Evolutionary conservation across 2,888 invertebrate species (phyloP), one percentile per base, ranked within the genome.

Genomic region (Marronus borbonicus): DNA sequence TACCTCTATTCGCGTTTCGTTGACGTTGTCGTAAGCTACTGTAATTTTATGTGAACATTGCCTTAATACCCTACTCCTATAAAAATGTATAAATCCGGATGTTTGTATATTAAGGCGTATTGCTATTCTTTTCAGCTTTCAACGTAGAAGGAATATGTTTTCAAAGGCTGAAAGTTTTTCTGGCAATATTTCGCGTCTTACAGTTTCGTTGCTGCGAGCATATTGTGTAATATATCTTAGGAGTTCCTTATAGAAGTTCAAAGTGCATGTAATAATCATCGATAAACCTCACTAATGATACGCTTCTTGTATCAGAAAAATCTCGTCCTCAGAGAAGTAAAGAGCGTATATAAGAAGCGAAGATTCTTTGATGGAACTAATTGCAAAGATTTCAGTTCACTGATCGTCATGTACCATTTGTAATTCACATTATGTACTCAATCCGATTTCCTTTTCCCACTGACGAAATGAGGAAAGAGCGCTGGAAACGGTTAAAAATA

Each of bases 201-300:
- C 65, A 39, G 2, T 39, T 66, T 69, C 7, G 44, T 10, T 31
- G 12, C 17, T 36, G 5, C 5, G 10, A 8, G 50, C 28, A 24
- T 69, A 28, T 24, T 50, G 20, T 24, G 28, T 17, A 68, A 44
- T 50, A 50, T 24, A 31, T 64, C 80, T 78, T 81, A 83, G 85
- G 85, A 84, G 81, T 82, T 81, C 80, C 81, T 85, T 83, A 84
- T 85, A 81, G 77, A 86, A 87, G 85, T 85, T 87, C 86, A 86
- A 87, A 87, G 87, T 82, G 86, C 69, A 75, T 52, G 39, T 24
- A 86, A 86, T 87, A 86, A 88, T 88, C 87, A 88, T 85, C 86
- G 87, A 87, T 88, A 88, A 88, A 88, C 87, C 87, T 86, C 86
- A 86, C 88, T 88, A 88, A 89, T 88, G 88, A 88, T 88, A 87